Evolutionary conservation across 1,140 invertebrate genomes (phyloP).

Genomic region (Bombus affinis): DNA sequence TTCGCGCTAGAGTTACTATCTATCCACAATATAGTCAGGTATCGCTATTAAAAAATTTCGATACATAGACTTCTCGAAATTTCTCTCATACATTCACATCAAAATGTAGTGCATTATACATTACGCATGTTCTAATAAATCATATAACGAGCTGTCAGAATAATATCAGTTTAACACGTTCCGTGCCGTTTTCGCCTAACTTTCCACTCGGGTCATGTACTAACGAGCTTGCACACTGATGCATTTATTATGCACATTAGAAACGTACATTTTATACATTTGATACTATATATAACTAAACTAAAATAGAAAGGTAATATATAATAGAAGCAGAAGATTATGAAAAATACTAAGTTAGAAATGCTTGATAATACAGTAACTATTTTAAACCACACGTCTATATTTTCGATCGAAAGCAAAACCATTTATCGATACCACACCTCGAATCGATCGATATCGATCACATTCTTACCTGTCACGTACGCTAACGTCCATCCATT

Average conservation of each 20-base stretch:
- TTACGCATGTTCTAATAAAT: background rate
- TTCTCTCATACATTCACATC: background rate
- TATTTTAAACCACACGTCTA: background rate
- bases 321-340: too few species aligned
- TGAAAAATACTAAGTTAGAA: too few species aligned
- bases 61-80: background rate
- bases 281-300: background rate
- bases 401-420: background rate
- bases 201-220: background rate
- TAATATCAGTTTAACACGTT: background rate
- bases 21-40: background rate
- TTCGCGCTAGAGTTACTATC: background rate
- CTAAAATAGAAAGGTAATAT: background rate
- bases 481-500: too few species aligned
- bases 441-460: conserved; percentile 6
- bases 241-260: background rate
- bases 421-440: background rate
- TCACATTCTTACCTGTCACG: background rate
- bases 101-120: background rate
- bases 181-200: background rate
- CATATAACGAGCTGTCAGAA: background rate
- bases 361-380: background rate
- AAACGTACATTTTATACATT: background rate
- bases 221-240: background rate
- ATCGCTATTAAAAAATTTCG: background rate